Evolutionary conservation across 2,888 invertebrate species (phyloP).

Genomic region (Hermaeophaga mercurialis): DNA sequence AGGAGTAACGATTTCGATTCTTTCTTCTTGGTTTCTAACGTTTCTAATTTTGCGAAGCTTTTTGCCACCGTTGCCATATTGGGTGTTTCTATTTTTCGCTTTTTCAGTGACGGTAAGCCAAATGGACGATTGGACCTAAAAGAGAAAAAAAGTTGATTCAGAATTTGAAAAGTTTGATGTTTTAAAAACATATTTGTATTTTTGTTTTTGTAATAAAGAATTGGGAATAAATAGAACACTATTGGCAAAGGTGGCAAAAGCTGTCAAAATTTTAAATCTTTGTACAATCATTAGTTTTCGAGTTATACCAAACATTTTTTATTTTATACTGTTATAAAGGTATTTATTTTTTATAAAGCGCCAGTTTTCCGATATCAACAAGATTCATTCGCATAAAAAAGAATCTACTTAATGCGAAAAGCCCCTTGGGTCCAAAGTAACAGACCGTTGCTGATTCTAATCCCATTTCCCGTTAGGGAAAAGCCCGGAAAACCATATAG

Average conservation of each 20-base stretch:
- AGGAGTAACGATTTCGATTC: slow-evolving; percentile 57
- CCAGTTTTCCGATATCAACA: no score
- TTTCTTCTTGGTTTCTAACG: slow-evolving; percentile 43
- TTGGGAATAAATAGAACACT: slow-evolving; percentile 1
- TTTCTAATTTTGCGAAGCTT: slow-evolving; percentile 45
- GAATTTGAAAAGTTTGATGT: background rate
- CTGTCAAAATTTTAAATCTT: background rate
- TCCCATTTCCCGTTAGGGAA: slow-evolving; percentile 15
- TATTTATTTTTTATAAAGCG: no score
- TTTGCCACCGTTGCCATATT: slow-evolving; percentile 52
- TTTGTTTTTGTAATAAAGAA: background rate
- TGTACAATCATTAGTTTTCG: no score
- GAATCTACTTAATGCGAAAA: slow-evolving; percentile 8
- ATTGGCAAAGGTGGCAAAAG: slow-evolving; percentile 13
- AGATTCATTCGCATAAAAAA: background rate
- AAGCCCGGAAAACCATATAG: slow-evolving; percentile 7
- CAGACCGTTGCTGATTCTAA: slow-evolving; percentile 15
- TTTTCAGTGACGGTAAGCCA: slow-evolving; percentile 65
- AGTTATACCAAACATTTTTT: no score
- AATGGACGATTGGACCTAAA: slow-evolving; percentile 56
- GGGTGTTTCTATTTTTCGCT: slow-evolving; percentile 67
- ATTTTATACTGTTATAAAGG: no score
- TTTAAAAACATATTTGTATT: background rate
- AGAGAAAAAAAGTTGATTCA: slow-evolving; percentile 32
- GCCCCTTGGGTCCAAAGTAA: slow-evolving; percentile 18